Base-by-base conservation (phyloP, 2,888 invertebrate genomes). In the Pantelozetes paolii region DNA sequence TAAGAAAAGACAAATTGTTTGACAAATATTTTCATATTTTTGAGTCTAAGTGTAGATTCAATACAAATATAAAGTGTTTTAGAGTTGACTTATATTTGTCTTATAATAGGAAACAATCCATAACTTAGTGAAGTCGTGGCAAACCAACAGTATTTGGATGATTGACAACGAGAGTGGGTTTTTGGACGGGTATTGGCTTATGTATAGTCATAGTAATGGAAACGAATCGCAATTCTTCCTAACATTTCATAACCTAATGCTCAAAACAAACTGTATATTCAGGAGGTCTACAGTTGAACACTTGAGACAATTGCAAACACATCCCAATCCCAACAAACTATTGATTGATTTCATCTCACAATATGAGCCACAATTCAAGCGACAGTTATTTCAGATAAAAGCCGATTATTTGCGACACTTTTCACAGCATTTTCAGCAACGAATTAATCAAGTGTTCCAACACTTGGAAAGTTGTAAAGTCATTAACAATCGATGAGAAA, bases 101-200 rank as follows among this genome's bases (percentile, higher is more conserved):
- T 30, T 40, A 18, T 6, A 20, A 57, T 78, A 78, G 13, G 82
- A 82, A 71, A 79, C 80, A 23, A 81, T 83, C 26, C 80, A 83
- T 28, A 83, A 83, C 76, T 79, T 83, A 64, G 80, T 80, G 2
- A 79, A 80, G 72, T 81, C 80, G 6, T 77, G 79, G 23, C 73
- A 76, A 42, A 79, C 79, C 1, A 79, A 78, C 9, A 81, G 81
- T 73, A 78, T 83, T 18, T 83, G 83, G 82, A 78, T 83, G 6
- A 81, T 83, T 15, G 83, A 83, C 79, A 83, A 83, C 75, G 83
- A 83, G 75, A 82, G 82, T 71, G 83, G 82, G 1, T 78, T 83
- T 2, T 73, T 83, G 26, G 83, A 82, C 76, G 81, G 81, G 9
- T 83, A 83, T 74, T 80, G 81, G 18, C 77, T 82, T 1, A 76